Base-by-base conservation (phyloP, 2,888 invertebrate species). In the Noctua janthe region DNA sequence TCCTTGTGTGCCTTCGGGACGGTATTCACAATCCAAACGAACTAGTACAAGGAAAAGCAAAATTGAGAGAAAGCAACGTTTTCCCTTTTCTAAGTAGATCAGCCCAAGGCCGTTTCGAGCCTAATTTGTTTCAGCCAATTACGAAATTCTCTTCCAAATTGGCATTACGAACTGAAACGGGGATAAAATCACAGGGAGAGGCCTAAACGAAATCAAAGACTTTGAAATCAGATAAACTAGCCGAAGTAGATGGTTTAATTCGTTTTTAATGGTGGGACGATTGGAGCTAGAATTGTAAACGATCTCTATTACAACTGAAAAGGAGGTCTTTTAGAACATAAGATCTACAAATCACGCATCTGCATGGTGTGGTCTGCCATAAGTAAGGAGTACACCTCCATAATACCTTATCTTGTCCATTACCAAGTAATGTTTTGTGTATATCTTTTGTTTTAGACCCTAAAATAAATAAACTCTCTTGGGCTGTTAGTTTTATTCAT, bases 51-150 rank as follows among this genome's bases (percentile, higher is more conserved):
- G 70, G 51, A 73, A 71, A 73, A 54, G 3, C 17, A 66, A 69
- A 81, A 80, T 62, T 5, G 35, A 71, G 13, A 51, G 35, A 59
- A 51, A n/a, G n/a, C 15, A 43, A 23, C 51, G 51, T 69, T 80
- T 74, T 78, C 29, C 56, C 43, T 77, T 59, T 47, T n/a, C 71
- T 43, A 75, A 80, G 81, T 66, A 81, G 78, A 78, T 76, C 66
- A 78, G 43, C 13, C 59, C 76, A 78, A 85, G 74, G 85, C 10
- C 82, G 17, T 43, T n/a, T 13, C 71, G 15, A 74, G 72, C 62
- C 59, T 81, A 84, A 86, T 86, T 86, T 78, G 39, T 71, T 81
- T 78, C 67, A 74, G 56, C 71, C 76, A 78, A 81, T 78, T 76
- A 82, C 81, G 66, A 76, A 73, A 74, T 78, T 76, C 72, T 70